phyloP scores from a whole-genome alignment of 2,888 invertebrate genomes.

The Spodoptera littoralis region DNA sequence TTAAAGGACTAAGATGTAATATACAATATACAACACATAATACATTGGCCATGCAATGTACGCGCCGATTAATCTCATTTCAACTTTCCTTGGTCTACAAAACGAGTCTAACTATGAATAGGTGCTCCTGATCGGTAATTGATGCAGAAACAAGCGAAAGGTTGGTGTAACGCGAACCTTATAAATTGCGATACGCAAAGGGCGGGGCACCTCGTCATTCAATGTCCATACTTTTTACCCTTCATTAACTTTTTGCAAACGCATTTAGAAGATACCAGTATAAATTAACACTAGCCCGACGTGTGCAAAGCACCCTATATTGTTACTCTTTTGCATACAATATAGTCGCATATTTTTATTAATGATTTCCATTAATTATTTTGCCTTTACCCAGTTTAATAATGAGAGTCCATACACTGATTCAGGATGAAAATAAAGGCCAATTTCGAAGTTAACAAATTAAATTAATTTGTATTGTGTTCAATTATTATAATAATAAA shows the following conservation, averaged over 20 bases:
- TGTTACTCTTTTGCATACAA: slow-evolving; percentile 39
- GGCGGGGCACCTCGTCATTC: slow-evolving; percentile 80
- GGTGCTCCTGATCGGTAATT: slow-evolving; percentile 52
- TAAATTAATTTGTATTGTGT: too few relatives aligned
- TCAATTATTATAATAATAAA: too few relatives aligned
- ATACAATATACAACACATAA: not conserved
- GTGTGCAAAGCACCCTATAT: slow-evolving; percentile 17
- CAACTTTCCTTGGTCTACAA: slow-evolving; percentile 35
- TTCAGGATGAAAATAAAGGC: too few relatives aligned
- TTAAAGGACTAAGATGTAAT: too few relatives aligned
- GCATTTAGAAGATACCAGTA: slow-evolving; percentile 54
- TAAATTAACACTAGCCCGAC: slow-evolving; percentile 53
- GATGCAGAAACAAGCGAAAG: slow-evolving; percentile 77
- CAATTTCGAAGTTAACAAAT: too few relatives aligned
- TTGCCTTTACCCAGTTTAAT: not conserved
- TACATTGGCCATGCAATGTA: slow-evolving; percentile 17
- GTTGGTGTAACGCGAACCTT: slow-evolving; percentile 69
- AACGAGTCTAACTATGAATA: slow-evolving; percentile 50
- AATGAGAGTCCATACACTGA: too few relatives aligned
- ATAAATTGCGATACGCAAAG: slow-evolving; percentile 82
- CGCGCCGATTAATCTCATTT: slow-evolving; percentile 36
- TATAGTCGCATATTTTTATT: slow-evolving; percentile 23
- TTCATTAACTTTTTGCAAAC: slow-evolving; percentile 82
- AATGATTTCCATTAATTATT: slow-evolving; percentile 27
- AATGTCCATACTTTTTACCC: slow-evolving; percentile 72